Evolutionary conservation across 2,888 invertebrate genomes (phyloP).

Genomic region (Scaptomyza flava): DNA sequence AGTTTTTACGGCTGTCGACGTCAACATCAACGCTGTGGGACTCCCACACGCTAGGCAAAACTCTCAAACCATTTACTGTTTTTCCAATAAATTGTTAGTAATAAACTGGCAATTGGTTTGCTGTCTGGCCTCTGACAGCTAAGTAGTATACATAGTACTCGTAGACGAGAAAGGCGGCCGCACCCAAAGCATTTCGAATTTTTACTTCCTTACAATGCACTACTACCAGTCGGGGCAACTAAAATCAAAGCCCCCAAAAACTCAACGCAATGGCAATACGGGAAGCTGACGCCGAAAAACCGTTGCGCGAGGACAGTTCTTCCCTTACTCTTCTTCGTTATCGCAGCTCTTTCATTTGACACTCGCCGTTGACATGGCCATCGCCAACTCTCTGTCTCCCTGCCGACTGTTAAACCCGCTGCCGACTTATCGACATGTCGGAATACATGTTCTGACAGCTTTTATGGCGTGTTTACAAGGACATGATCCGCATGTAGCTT

Average conservation of each 20-base stretch:
- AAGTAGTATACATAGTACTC: slow-evolving; percentile 2
- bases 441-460: slow-evolving; percentile 79
- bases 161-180: slow-evolving; percentile 54
- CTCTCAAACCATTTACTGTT: slow-evolving; percentile 43
- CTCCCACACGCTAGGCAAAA: not conserved
- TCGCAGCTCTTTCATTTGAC: slow-evolving; percentile 53
- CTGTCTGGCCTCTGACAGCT: slow-evolving; percentile 62
- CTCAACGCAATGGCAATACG: slow-evolving; percentile 13
- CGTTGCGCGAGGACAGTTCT: slow-evolving; percentile 13
- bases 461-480: slow-evolving; percentile 79
- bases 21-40: slow-evolving; percentile 16
- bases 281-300: slow-evolving; percentile 51
- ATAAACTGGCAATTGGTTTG: slow-evolving; percentile 78
- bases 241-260: slow-evolving; percentile 59
- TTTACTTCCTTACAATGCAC: slow-evolving; percentile 55
- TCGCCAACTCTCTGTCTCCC: not conserved
- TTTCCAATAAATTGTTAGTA: slow-evolving; percentile 76
- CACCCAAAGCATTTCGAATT: slow-evolving; percentile 69
- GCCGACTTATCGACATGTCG: slow-evolving; percentile 77
- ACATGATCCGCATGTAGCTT: slow-evolving; percentile 76
- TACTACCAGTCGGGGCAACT: slow-evolving; percentile 17
- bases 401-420: slow-evolving; percentile 65
- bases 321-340: slow-evolving; percentile 3
- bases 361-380: slow-evolving; percentile 45
- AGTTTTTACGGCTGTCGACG: slow-evolving; percentile 63